Evolutionary conservation across 2,888 invertebrate genomes (phyloP), one percentile per base, ranked within the genome.

Genomic region (Tenthredo mesomela): DNA sequence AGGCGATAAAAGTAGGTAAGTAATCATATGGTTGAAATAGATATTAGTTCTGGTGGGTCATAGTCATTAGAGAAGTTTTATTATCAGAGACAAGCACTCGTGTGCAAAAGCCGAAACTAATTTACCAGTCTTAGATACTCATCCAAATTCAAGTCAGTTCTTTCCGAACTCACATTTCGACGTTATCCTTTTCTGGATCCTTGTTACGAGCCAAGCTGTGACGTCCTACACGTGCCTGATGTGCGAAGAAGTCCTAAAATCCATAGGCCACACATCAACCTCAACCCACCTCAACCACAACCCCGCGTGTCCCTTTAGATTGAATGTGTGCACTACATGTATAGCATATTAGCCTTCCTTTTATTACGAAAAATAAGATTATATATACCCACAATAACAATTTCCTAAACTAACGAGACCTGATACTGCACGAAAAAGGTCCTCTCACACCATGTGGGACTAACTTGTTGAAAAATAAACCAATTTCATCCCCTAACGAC

Each of bases 141-240:
- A 70, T 70, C 70, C 37, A 15, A 37, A 70, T 70, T 37, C 70
- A 37, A 70, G n/a, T 37, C 70, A 70, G 70, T 37, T 70, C 70
- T 37, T 70, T 37, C n/a, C 70, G 29, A 37, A 37, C 70, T 70
- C 70, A 70, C 70, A 37, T 70, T n/a, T 70, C 37, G n/a, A 37
- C 70, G n/a, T n/a, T n/a, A 37, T 70, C 37, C 70, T 18, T 37
- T 70, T n/a, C 7, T 70, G 33, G 29, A 21, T 61, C 25, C 21
- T 21, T 61, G 25, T 25, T 61, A 61, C 61, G 37, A 37, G 18
- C 7, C 70, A 70, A 70, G 70, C 70, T 70, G 70, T 70, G 70
- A 70, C 70, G 70, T 37, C 70, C 70, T 7, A 70, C 70, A 70
- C 70, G 70, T 70, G 70, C 70, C 29, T 37, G 29, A 70, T 70